Conservation (phyloP, 2,113 vertebrate species). For the Oreochromis aureus region DNA sequence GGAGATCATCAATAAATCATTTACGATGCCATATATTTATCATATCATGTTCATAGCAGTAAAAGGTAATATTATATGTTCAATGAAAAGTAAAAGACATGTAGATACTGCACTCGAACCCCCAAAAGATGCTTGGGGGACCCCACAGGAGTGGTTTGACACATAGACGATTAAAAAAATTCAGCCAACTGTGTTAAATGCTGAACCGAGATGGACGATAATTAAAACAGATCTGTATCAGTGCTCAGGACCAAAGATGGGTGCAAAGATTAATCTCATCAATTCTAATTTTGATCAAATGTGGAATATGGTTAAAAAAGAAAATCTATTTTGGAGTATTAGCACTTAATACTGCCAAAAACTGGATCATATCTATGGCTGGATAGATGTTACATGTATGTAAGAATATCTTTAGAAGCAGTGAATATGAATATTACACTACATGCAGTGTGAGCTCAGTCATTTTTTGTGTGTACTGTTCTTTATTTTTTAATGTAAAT, state of each 20-base stretch:
- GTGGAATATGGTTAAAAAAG: background rate
- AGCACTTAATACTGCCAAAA: background rate
- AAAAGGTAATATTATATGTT: background rate
- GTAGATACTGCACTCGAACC: background rate
- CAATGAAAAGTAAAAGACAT: background rate
- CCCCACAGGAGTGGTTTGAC: background rate
- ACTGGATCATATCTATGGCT: background rate
- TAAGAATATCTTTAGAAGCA: background rate
- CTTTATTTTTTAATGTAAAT: background rate
- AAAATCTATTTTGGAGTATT: background rate
- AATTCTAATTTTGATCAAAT: background rate
- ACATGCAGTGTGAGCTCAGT: background rate
- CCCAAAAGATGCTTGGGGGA: background rate
- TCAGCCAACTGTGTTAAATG: background rate
- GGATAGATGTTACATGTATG: background rate
- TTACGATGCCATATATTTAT: background rate
- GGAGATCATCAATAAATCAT: background rate
- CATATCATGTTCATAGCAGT: background rate
- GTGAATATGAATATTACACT: background rate
- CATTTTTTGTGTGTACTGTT: background rate
- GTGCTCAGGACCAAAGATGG: background rate
- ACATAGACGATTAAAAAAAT: background rate
- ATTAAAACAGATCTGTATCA: background rate
- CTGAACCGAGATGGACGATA: background rate
- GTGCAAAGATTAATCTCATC: background rate